Evolutionary conservation across 1,140 invertebrate genomes (phyloP), one percentile per base, ranked within the genome.

Genomic region (Papilio machaon): DNA sequence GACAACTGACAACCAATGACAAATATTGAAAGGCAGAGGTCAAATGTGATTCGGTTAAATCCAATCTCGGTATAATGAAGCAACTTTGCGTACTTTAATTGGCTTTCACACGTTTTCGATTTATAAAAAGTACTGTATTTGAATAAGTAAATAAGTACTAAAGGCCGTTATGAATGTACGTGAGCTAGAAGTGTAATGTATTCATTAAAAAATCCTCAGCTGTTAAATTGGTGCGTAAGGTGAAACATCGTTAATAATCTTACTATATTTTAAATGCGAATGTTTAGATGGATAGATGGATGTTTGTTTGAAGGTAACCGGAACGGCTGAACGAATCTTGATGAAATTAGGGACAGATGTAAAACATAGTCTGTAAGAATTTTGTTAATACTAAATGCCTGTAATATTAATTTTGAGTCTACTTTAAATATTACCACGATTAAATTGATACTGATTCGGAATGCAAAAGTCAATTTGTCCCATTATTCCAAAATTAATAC

Each of bases 71-170:
- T 23, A 23, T 35, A 70, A 70, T 35, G 64, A 70, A 70, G 11
- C 64, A 70, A 38, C 15, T 35, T 70, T 70, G 30, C 11, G 30
- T 70, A 70, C 30, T 19, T 70, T 70, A 70, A 70, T 70, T 35
- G 64, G 64, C 30, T 70, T 70, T 70, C 0, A 35, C 30, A 35
- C 64, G 64, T 70, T 17, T 70, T 70, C 30, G 30, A 35, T 70
- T 70, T 70, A 35, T 35, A 35, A 70, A 70, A 70, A 70, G 11
- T 35, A 38, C 30, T 70, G 64, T 35, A 70, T 70, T 70, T 35
- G 64, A 70, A 70, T 70, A 70, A 70, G 35, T 35, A 70, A 70
- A 35, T 70, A 5, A 70, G 64, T 70, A 35, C 35, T 38, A 70
- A 70, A 30, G 64, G 30, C 35, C 64, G 64, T 70, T 70, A 70